These are phyloP conservation scores for Carassius carassius DNA, from an alignment of 2,113 vertebrate species.

Conservation along the genomic window DNA sequence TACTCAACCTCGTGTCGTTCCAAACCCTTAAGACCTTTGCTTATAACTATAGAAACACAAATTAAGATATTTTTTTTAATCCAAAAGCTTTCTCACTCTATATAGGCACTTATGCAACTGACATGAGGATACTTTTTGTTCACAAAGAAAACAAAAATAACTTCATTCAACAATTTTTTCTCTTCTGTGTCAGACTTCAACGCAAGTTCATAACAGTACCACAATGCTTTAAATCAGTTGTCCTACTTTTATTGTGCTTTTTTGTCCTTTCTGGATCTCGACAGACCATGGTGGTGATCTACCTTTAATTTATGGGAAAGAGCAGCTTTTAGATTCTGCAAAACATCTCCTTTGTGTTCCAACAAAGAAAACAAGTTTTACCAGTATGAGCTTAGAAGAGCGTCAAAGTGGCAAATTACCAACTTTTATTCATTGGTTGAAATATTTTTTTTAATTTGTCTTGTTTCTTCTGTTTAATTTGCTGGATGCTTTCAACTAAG, in stretches of 20 bases:
- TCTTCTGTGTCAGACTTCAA: too few relatives aligned
- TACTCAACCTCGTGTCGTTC: neutral
- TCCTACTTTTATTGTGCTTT: too few relatives aligned
- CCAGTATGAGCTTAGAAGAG: neutral
- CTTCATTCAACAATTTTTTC: too few relatives aligned
- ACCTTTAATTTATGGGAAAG: neutral
- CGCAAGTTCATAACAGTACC: too few relatives aligned
- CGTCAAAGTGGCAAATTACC: neutral
- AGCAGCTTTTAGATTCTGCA: neutral
- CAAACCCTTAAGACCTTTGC: neutral
- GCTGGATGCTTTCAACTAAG: neutral
- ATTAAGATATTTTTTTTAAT: neutral
- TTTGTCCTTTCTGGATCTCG: neutral
- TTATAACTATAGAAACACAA: neutral
- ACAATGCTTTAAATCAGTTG: too few relatives aligned
- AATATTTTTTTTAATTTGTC: neutral
- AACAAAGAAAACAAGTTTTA: neutral
- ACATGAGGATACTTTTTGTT: too few relatives aligned
- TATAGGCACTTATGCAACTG: neutral
- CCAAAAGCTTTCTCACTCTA: neutral
- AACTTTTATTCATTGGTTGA: neutral
- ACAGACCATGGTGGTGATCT: neutral
- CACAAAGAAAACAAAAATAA: too few relatives aligned
- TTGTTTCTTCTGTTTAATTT: constrained; percentile 4
- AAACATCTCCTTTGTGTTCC: neutral